Conservation (phyloP, 2,113 vertebrate genomes). For the Serinus canaria region DNA sequence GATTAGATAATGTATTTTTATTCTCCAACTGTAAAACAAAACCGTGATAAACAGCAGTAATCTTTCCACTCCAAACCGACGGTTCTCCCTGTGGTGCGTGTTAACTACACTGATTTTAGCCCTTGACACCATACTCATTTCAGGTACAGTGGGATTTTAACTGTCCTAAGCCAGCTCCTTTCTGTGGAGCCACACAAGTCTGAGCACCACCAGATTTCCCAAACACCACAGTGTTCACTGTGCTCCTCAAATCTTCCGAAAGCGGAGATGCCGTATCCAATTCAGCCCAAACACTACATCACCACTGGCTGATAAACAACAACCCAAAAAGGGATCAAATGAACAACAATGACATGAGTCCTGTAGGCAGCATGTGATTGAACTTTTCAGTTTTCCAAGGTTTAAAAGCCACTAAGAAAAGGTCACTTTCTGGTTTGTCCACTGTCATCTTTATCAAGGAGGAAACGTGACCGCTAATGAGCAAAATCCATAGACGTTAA, state of each 20-base stretch:
- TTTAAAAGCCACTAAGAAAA: slow-evolving; percentile 68
- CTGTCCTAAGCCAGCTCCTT: slow-evolving; percentile 52
- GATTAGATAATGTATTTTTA: slow-evolving; percentile 55
- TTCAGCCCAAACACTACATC: slow-evolving; percentile 66
- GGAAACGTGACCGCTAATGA: slow-evolving; percentile 57
- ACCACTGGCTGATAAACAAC: slow-evolving; percentile 46
- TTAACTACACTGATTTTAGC: slow-evolving; percentile 69
- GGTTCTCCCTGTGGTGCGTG: background rate
- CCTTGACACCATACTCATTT: slow-evolving; percentile 66
- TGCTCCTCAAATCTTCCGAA: slow-evolving; percentile 60
- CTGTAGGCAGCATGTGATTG: slow-evolving; percentile 73
- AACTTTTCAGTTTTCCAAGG: slow-evolving; percentile 65
- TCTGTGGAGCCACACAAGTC: slow-evolving; percentile 25
- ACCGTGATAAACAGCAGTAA: slow-evolving; percentile 20
- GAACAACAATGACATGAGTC: slow-evolving; percentile 66
- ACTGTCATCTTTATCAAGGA: slow-evolving; percentile 65
- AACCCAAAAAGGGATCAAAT: slow-evolving; percentile 33
- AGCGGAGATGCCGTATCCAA: slow-evolving; percentile 57
- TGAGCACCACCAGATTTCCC: slow-evolving; percentile 58
- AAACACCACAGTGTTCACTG: slow-evolving; percentile 44
- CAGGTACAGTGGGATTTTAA: slow-evolving; percentile 43
- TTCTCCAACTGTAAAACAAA: slow-evolving; percentile 59
- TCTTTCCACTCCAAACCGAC: background rate
- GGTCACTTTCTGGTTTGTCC: slow-evolving; percentile 75
- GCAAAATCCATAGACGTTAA: slow-evolving; percentile 53